Evolutionary conservation across 2,797 vertebrate species (phyloP).

Genomic region (Muraenolepis orangiensis): DNA sequence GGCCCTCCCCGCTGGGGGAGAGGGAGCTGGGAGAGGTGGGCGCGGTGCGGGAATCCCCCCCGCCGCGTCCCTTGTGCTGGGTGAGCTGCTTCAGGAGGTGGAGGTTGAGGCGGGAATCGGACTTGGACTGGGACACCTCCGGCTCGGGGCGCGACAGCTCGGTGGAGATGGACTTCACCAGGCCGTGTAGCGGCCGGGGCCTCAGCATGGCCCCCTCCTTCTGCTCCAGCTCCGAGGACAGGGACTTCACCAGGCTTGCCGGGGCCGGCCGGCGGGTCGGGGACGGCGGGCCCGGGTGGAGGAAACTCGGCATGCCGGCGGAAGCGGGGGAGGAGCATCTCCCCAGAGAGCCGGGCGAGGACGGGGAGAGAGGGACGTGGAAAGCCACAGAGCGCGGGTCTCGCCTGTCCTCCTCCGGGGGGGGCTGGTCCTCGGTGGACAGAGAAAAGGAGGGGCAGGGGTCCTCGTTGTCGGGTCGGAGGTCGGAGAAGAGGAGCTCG

Average conservation of each 20-base stretch:
- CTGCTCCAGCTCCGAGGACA: slow-evolving; percentile 78
- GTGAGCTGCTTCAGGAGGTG: slow-evolving; percentile 81
- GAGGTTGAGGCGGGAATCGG: slow-evolving; percentile 81
- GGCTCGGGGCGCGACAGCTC: slow-evolving; percentile 79
- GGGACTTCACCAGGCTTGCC: slow-evolving; percentile 77
- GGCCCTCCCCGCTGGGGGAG: slow-evolving; percentile 70
- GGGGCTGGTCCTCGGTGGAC: slow-evolving; percentile 47
- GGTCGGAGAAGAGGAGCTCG: slow-evolving; percentile 65
- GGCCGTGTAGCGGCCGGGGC: slow-evolving; percentile 73
- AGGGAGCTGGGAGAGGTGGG: slow-evolving; percentile 77
- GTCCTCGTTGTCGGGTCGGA: slow-evolving; percentile 53
- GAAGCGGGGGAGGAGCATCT: slow-evolving; percentile 47
- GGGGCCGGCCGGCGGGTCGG: slow-evolving; percentile 65
- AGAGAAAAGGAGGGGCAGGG: slow-evolving; percentile 41
- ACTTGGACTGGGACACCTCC: slow-evolving; percentile 81
- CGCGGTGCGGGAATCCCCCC: slow-evolving; percentile 78
- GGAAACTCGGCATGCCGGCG: slow-evolving; percentile 43
- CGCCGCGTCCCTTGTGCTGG: slow-evolving; percentile 66
- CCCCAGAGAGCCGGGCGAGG: slow-evolving; percentile 63
- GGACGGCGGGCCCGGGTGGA: slow-evolving; percentile 55
- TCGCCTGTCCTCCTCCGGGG: slow-evolving; percentile 46
- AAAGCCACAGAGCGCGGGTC: slow-evolving; percentile 48
- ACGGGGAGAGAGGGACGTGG: slow-evolving; percentile 66
- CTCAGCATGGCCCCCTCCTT: slow-evolving; percentile 68
- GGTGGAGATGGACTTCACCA: slow-evolving; percentile 85